phyloP scores from a whole-genome alignment of 2,113 vertebrate species.

The Macquaria australasica region DNA sequence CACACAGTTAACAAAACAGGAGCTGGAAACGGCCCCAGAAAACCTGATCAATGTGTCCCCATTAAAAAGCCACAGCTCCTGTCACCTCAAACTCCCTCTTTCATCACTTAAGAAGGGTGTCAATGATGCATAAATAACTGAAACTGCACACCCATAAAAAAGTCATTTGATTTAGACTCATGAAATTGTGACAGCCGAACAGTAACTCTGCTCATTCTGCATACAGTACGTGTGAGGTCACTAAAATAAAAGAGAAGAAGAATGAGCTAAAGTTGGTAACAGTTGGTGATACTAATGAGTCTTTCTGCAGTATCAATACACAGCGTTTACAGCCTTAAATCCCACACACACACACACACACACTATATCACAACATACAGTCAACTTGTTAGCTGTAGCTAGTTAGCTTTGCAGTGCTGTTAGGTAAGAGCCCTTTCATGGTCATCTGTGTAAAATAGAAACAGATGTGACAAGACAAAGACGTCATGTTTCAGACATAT shows the following conservation, averaged over 20 bases:
- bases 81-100: constrained; percentile 21
- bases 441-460: not conserved
- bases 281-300: not conserved
- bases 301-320: not conserved
- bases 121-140: not conserved
- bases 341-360: not conserved
- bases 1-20: constrained; percentile 41
- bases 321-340: not conserved
- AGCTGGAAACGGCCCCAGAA: constrained; percentile 48
- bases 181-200: not conserved
- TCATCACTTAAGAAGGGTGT: not conserved
- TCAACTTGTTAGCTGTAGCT: no score
- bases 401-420: not conserved
- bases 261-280: not conserved
- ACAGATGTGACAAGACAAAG: constrained; percentile 11
- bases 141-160: constrained; percentile 6
- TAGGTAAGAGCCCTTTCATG: not conserved
- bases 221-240: not conserved
- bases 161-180: not conserved
- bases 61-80: constrained; percentile 25
- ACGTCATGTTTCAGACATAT: not conserved
- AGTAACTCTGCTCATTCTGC: not conserved
- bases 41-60: constrained; percentile 50
- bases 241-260: not conserved
- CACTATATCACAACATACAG: not conserved